phyloP scores from a whole-genome alignment of 2,888 invertebrate species.

The Pogonocherus hispidulus region DNA sequence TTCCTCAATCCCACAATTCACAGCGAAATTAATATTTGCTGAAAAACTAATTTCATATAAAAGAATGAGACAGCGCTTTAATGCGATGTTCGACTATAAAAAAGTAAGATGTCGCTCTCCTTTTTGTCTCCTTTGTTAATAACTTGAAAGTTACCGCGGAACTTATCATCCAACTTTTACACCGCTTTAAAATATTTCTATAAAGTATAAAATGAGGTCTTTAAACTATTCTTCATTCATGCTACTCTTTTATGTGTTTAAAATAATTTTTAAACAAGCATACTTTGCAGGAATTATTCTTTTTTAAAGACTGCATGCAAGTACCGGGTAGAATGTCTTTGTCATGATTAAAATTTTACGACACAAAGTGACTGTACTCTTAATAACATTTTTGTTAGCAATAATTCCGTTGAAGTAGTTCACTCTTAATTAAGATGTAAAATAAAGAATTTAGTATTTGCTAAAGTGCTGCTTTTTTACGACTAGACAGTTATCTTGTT shows the following conservation, averaged over 20 bases:
- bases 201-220: conserved; percentile 25
- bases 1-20: conserved; percentile 1
- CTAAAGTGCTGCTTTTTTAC: neutral
- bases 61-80: conserved; percentile 3
- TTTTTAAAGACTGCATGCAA: neutral
- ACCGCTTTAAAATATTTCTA: conserved; percentile 24
- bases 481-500: neutral
- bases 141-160: conserved; percentile 25
- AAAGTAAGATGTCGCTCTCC: conserved; percentile 18
- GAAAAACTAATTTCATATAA: conserved; percentile 18
- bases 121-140: conserved; percentile 29
- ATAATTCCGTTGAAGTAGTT: neutral
- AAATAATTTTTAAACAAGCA: conserved; percentile 27
- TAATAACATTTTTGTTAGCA: conserved; percentile 14
- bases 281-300: neutral
- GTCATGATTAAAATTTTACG: conserved; percentile 25
- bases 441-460: conserved; percentile 12
- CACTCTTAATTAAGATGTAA: conserved; percentile 9
- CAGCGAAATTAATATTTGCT: conserved; percentile 14
- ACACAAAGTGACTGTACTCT: neutral
- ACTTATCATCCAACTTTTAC: conserved; percentile 8
- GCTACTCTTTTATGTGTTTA: conserved; percentile 15
- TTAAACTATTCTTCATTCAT: conserved; percentile 20
- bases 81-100: conserved; percentile 18
- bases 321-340: conserved; percentile 3